Evolutionary conservation across 2,797 vertebrate genomes (phyloP).

Genomic region (Leuciscus waleckii): DNA sequence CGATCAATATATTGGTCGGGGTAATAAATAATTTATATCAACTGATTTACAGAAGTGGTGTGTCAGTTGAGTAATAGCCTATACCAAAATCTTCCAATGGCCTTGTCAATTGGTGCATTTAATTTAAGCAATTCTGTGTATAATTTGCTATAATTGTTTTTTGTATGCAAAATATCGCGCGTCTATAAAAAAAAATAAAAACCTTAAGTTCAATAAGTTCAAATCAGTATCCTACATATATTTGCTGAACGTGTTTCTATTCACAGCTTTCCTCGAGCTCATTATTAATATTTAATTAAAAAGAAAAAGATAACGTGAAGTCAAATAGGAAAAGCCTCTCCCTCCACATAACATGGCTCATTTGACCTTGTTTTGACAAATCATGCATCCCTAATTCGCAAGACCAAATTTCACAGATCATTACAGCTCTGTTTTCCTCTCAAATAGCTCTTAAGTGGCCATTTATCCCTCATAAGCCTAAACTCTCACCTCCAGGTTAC

Average conservation of each 20-base stretch:
- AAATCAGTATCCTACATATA: too few species aligned
- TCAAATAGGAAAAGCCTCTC: background rate
- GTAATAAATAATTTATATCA: background rate
- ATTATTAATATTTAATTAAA: background rate
- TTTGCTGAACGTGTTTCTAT: too few species aligned
- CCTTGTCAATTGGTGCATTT: background rate
- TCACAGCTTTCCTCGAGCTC: background rate
- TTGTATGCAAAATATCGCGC: background rate
- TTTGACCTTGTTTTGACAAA: conserved; percentile 1
- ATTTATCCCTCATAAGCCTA: background rate
- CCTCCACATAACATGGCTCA: background rate
- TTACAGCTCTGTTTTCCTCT: background rate
- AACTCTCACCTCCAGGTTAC: conserved; percentile 89
- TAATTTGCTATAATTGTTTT: too few species aligned
- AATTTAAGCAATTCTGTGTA: background rate
- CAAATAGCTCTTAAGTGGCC: background rate
- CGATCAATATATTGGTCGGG: background rate
- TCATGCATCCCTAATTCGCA: background rate
- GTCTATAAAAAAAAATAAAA: background rate
- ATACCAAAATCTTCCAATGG: background rate
- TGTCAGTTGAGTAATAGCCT: background rate
- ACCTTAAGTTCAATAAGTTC: background rate
- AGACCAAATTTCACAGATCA: conserved; percentile 1
- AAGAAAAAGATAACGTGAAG: background rate
- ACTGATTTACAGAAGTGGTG: background rate